Evolutionary conservation across 2,888 invertebrate species (phyloP), one percentile per base, ranked within the genome.

Genomic region (Halictus quadricinctus): DNA sequence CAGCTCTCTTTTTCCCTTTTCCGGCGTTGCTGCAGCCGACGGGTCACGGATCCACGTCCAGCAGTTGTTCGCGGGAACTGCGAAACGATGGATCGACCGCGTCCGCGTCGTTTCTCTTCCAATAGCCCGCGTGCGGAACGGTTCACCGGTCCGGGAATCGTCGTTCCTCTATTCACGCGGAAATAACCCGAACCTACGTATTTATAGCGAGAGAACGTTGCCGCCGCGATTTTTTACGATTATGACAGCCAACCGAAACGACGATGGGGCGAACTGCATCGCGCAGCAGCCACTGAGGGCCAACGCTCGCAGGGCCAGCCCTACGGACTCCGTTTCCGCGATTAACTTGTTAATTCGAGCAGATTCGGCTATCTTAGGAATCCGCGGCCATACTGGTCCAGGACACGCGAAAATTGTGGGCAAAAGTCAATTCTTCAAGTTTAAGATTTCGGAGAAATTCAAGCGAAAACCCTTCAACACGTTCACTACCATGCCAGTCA

Each of bases 61-160:
- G 12, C 58, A 76, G 48, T 60, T 72, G 76, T 50, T 75, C 58
- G 64, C 15, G 29, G 15, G 25, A 64, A 25, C 29, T 66, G 1
- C 48, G 41, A 43, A 70, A 76, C 83, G 50, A 81, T 36, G 25
- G 72, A 83, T 83, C 46, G 83, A 18, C 72, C 10, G 36, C 50
- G 15, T 48, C 18, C 12, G 43, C 18, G 25, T 70, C 58, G 81
- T 81, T 74, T 73, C 46, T 81, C 60, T 36, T 72, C 75, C 64
- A 82, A 72, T 66, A 46, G 21, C 25, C 18, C 25, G 83, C 66
- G 25, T 73, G 46, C 48, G 64, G 54, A 43, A 29, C n/a, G 60
- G 58, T 43, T n/a, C 7, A 21, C 29, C 29, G n/a, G 54, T 64
- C 15, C 29, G 15, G 15, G 81, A 60, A 60, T 58, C 50, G 43